These are phyloP conservation scores for Vulpes vulpes DNA, from an alignment of 2,113 vertebrate species.

Conservation along the genomic window DNA sequence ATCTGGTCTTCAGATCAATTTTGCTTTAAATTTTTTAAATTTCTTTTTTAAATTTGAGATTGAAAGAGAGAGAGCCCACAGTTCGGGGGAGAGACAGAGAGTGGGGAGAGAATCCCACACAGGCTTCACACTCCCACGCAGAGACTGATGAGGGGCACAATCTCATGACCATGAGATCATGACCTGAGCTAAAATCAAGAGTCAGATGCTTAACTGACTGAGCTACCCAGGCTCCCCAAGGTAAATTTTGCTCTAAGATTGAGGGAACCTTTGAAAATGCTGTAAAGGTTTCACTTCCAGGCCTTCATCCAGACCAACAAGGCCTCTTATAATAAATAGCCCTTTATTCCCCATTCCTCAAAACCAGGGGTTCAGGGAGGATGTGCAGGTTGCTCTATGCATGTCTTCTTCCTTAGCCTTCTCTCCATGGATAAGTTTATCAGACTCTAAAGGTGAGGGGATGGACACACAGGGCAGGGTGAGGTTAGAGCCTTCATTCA, in stretches of 20 bases:
- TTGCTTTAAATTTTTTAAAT: not conserved
- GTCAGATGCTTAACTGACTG: not conserved
- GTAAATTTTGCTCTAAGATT: not conserved
- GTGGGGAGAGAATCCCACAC: not conserved
- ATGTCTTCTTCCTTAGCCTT: not conserved
- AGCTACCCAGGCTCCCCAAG: not conserved
- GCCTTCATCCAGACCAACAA: not conserved
- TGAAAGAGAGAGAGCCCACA: not conserved
- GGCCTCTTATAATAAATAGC: not conserved
- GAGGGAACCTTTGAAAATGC: conserved; percentile 45
- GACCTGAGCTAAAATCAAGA: not conserved
- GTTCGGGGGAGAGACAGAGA: not conserved
- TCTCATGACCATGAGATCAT: not conserved
- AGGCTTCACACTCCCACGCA: not conserved
- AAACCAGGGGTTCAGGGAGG: not conserved
- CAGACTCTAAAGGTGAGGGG: not conserved
- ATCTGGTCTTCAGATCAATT: conserved; percentile 2
- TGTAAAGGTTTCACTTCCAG: not conserved
- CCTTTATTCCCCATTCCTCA: not conserved
- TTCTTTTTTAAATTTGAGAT: not conserved
- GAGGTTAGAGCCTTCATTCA: not conserved
- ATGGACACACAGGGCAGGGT: not conserved
- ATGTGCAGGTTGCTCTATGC: not conserved
- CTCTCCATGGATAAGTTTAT: not conserved
- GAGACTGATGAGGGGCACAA: not conserved